Conservation (phyloP, 2,888 invertebrate genomes). For the Hirtodrosophila alboralis region DNA sequence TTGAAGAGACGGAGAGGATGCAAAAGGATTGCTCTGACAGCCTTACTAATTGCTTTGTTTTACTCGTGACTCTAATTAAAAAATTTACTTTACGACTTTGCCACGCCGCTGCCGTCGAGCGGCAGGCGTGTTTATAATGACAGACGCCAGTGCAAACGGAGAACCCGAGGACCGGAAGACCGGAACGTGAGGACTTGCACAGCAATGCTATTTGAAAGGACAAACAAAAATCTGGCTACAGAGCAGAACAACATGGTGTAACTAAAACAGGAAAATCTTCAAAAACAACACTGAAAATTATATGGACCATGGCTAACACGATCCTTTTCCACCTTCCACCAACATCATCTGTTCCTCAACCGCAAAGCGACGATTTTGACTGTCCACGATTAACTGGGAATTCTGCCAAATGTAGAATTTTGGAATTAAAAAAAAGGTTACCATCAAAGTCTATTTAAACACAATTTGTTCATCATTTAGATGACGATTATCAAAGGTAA, state of each 20-base stretch:
- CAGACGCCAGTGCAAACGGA: constrained; percentile 27
- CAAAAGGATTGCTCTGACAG: constrained; percentile 75
- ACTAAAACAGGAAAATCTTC: constrained; percentile 43
- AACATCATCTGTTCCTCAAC: constrained; percentile 37
- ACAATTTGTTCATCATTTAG: constrained; percentile 52
- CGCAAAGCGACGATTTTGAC: constrained; percentile 31
- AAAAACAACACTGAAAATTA: constrained; percentile 48
- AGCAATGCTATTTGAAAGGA: constrained; percentile 23
- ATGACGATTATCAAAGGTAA: constrained; percentile 48
- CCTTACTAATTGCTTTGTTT: constrained; percentile 76
- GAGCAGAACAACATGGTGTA: constrained; percentile 36
- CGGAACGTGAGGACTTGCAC: constrained; percentile 23
- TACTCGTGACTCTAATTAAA: constrained; percentile 78
- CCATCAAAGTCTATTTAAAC: constrained; percentile 1
- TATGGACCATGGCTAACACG: constrained; percentile 23
- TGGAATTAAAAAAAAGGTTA: constrained; percentile 38
- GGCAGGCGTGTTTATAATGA: constrained; percentile 32
- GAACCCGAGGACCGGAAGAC: constrained; percentile 3
- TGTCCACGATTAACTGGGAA: constrained; percentile 20
- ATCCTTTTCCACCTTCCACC: constrained; percentile 1
- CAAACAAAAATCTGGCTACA: constrained; percentile 27
- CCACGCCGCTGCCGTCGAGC: constrained; percentile 29
- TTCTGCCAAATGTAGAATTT: constrained; percentile 52
- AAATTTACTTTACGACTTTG: constrained; percentile 76
- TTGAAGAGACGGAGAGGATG: constrained; percentile 16